Conservation (phyloP, 2,113 vertebrate species). For the Camelus bactrianus region DNA sequence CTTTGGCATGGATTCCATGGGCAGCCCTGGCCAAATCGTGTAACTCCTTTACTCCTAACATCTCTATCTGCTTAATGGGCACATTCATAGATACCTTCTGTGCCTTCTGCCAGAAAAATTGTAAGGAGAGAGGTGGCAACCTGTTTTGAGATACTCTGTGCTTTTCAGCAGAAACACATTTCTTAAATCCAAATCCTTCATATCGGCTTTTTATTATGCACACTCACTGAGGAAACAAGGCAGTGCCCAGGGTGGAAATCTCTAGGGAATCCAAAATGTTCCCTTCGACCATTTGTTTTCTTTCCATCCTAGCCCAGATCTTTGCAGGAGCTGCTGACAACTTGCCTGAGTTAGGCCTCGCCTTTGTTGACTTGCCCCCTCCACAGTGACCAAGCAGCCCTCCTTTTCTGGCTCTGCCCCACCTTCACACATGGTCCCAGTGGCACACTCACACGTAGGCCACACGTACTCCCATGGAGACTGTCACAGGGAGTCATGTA, state of each 20-base stretch:
- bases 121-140: background rate
- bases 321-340: background rate
- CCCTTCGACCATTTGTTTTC: slow-evolving; percentile 24
- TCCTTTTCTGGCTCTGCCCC: slow-evolving; percentile 11
- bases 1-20: background rate
- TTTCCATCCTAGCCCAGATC: background rate
- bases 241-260: background rate
- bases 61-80: background rate
- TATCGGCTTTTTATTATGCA: slow-evolving; percentile 1
- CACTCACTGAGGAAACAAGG: slow-evolving; percentile 13
- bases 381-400: background rate
- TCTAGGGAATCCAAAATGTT: slow-evolving; percentile 34
- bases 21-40: background rate
- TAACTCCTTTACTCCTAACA: background rate
- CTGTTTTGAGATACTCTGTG: background rate
- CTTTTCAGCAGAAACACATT: background rate
- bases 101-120: background rate
- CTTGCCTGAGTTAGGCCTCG: background rate
- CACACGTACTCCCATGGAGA: background rate
- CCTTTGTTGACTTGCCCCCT: background rate
- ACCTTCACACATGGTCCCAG: background rate
- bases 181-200: slow-evolving; percentile 23
- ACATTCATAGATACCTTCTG: background rate
- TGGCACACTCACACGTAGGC: background rate
- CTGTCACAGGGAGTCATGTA: background rate